Conservation (phyloP, 2,888 invertebrate species). For the Heliconius cydno region DNA sequence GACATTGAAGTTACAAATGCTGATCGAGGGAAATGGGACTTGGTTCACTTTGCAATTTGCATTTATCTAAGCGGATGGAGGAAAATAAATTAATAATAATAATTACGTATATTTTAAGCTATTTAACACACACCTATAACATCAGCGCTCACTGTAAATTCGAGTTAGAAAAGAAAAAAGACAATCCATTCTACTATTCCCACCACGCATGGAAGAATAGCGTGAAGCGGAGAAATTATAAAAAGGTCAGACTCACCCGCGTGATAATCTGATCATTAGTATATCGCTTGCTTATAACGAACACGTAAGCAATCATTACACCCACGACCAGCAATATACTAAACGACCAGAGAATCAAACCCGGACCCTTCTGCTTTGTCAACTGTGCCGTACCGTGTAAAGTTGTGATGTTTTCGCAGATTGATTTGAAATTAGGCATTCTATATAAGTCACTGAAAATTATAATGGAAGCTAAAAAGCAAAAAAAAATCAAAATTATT, state of each 20-base stretch:
- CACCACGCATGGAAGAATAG: too few relatives aligned
- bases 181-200: too few relatives aligned
- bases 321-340: slow-evolving; percentile 55
- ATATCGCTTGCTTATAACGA: slow-evolving; percentile 63
- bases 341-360: slow-evolving; percentile 55
- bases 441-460: background rate
- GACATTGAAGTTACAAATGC: slow-evolving; percentile 72
- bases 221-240: background rate
- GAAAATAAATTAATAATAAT: background rate
- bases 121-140: too few relatives aligned
- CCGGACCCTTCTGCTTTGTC: slow-evolving; percentile 51
- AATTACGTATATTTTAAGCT: too few relatives aligned
- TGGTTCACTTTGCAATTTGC: slow-evolving; percentile 69
- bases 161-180: too few relatives aligned
- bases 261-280: slow-evolving; percentile 67
- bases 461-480: background rate
- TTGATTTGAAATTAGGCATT: slow-evolving; percentile 19
- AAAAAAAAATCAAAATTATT: background rate
- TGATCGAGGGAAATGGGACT: slow-evolving; percentile 73
- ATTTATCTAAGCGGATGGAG: slow-evolving; percentile 61
- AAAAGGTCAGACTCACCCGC: slow-evolving; percentile 53
- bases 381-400: slow-evolving; percentile 64
- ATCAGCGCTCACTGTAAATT: too few relatives aligned
- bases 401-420: slow-evolving; percentile 56
- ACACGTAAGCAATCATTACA: slow-evolving; percentile 57